Evolutionary conservation across 1,140 invertebrate genomes (phyloP), one percentile per base, ranked within the genome.

Genomic region (Diprion similis): DNA sequence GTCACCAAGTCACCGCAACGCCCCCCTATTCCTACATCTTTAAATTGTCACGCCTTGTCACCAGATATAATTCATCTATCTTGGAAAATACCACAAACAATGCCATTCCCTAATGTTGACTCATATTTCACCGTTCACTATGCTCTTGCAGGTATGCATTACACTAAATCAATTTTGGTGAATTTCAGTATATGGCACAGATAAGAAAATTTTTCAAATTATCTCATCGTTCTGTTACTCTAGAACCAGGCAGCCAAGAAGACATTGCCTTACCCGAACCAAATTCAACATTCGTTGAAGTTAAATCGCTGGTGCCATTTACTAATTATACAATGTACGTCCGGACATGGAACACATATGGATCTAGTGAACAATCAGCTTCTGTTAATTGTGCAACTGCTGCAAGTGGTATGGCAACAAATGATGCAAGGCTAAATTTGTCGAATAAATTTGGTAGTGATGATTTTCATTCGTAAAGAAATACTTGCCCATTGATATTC

Each of bases 321-420:
- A 93, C 92, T 73, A 93, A 92, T 85, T 94, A 94, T 79, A 90
- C 91, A 18, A 91, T 93, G 81, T 93, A 91, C 77, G 87, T 93
- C 51, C 86, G 91, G 73, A 89, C 91, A 24, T 94, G 91, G 86
- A 90, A 89, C 79, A 89, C 88, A 75, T 88, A 87, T 80, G 89
- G 89, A 75, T 90, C 91, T 24, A 92, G 92, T 78, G 91, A 92
- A 78, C 90, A 90, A 73, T 93, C 92, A 1, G 86, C 90, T 67
- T 86, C 85, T 75, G 89, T 93, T 72, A 85, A 89, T 59, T 92
- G 92, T 82, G 84, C 87, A 74, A 93, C 92, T 48, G 87, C 87
- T 76, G 89, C 90, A 79, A 89, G 89, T 83, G 90, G 92, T 93
- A 82, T 82, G 81, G n/a, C 4, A 59, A 59, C 51, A 17, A 59